Evolutionary conservation across 2,113 vertebrate genomes (phyloP), one percentile per base, ranked within the genome.

Genomic region (Phrynosoma blainvillii): DNA sequence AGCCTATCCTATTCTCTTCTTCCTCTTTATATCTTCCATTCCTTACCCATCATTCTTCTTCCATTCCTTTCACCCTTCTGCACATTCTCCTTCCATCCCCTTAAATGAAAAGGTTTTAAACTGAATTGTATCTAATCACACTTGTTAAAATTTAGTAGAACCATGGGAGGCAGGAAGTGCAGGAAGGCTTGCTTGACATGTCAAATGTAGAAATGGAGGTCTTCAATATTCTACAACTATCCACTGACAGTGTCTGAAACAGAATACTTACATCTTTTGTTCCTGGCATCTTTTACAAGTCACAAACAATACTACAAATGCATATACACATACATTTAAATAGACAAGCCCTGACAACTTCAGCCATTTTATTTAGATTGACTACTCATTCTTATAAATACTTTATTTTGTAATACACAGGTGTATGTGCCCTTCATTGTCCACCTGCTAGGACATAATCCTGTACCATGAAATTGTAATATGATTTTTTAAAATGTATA

Each of bases 401-500:
- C 2, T 59, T 56, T 9, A 81, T 25, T 30, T 12, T 68, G 14
- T 76, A 47, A 76, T 66, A 18, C 59, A 65, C 9, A 76, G 20
- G 7, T 68, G 42, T 68, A 6, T 47, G 47, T 47, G 3, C 14
- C 9, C 9, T 14, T 8, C n/a, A 52, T 25, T 40, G 14, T 16
- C 30, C 18, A 2, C 65, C 47, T 21, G 6, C 10, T 25, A 13
- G 6, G 12, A 75, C 23, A 42, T 70, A 68, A 23, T 54, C 36
- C 59, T 18, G 14, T 85, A 21, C 23, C 20, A 52, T 79, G 1
- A 68, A 68, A 76, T 65, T 14, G 65, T 10, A 77, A n/a, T 54
- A 40, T 62, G 13, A 76, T 56, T 54, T 42, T n/a, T 36, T 65
- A 21, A 59, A 21, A 89, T 78, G 89, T 93, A 86, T 30, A 65